These are phyloP conservation scores for Pseudocheirus occidentalis DNA, from an alignment of 2,797 vertebrate species.

Conservation along the genomic window DNA sequence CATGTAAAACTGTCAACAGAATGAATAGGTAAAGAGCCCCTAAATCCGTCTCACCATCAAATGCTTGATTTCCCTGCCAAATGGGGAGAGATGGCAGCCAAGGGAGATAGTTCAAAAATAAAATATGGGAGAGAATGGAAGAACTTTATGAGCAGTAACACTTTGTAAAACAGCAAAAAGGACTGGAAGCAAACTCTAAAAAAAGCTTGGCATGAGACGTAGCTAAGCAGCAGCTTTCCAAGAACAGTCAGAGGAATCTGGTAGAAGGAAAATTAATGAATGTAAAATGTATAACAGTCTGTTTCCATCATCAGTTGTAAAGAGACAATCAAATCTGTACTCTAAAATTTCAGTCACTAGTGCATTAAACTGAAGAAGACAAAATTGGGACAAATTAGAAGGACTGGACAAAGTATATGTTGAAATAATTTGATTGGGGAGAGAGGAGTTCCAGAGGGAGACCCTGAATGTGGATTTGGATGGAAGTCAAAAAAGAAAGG, in stretches of 20 bases:
- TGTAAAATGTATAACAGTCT: neutral
- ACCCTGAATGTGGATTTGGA: neutral
- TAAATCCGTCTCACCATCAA: neutral
- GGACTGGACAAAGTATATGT: neutral
- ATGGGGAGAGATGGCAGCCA: neutral
- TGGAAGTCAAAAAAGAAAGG: neutral
- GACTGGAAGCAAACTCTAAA: neutral
- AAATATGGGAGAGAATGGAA: neutral
- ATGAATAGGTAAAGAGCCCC: neutral
- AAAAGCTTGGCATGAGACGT: neutral
- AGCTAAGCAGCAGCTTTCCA: neutral
- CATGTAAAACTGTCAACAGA: neutral
- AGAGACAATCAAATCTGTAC: neutral
- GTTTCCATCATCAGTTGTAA: neutral
- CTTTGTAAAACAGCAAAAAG: neutral
- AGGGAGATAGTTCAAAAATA: neutral
- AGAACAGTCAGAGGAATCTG: neutral
- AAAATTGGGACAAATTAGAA: neutral
- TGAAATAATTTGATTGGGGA: neutral
- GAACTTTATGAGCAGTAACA: neutral
- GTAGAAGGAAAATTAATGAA: neutral
- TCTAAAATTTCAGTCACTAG: neutral
- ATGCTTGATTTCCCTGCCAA: neutral
- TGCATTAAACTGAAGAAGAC: neutral
- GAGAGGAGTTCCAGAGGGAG: neutral